Evolutionary conservation across 2,888 invertebrate species (phyloP), one percentile per base, ranked within the genome.

Genomic region (Lochmaea crataegi): DNA sequence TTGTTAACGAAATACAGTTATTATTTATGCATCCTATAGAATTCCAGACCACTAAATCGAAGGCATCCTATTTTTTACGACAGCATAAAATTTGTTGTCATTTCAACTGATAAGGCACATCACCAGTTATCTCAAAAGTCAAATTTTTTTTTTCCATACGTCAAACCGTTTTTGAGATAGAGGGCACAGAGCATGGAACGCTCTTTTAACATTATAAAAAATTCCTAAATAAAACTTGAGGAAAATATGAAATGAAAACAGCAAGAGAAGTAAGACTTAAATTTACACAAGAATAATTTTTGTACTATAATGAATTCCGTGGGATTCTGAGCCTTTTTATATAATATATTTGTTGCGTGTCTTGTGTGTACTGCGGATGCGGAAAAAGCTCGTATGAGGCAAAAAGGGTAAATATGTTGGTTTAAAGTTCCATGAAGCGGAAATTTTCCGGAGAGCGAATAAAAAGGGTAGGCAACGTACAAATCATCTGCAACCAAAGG

Each of bases 351-450:
- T 68, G 72, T 72, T 72, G 72, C 72, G 72, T 72, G 72, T 72
- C 72, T 72, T 72, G 72, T 72, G 68, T 72, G 68, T 66, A 68
- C 48, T 68, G 63, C 72, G 72, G 68, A 72, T 68, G 68, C 68
- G 74, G 74, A 69, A 70, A 63, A 68, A 70, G 71, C 75, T 64
- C 72, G 61, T 64, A 68, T 66, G 68, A 67, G 60, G 71, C 70
- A 72, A 75, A 76, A 76, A 74, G 80, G 77, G 72, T 77, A 81
- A 80, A 82, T 80, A 81, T 81, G 81, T 80, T 77, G 80, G 80
- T 82, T 80, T 83, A 82, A 83, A 83, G 82, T 81, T 82, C 81
- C 79, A 80, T 80, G 82, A 77, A 82, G 82, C 81, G 82, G 82
- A 83, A 83, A 82, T 79, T 77, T 79, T 78, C 80, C 80, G 76